Evolutionary conservation across 2,888 invertebrate genomes (phyloP), one percentile per base, ranked within the genome.

Genomic region (Sisyra nigra): DNA sequence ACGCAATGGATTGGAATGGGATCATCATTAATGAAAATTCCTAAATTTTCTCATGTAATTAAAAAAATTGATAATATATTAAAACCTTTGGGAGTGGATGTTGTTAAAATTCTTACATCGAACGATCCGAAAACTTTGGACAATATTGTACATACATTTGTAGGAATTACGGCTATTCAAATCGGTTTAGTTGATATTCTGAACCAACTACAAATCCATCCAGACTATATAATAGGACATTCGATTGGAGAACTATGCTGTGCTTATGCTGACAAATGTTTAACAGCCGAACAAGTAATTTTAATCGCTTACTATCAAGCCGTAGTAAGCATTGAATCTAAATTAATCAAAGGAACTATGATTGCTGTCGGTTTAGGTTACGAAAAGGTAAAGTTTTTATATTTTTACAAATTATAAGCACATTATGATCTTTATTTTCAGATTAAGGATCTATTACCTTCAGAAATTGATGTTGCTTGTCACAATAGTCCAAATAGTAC

Each of bases 241-340:
- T 93, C 93, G 7, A 86, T 91, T 0, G 96, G 96, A 15, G 96
- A 96, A 60, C 67, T 96, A 5, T 92, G 88, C 1, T 94, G 96
- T 60, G 92, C 87, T 0, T 96, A 96, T 63, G 92, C 91, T 2
- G 96, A 96, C 59, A 89, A 87, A 1, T 84, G 87, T 50, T 73
- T 94, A 51, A 86, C 88, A 0, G 76, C 81, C 0, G 85, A 89
- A 54, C 82, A 93, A 64, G 83, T 86, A 68, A 78, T 93, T 46
- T 61, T 88, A 7, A 72, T 81, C 0, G 82, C 92, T 0, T 91
- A 89, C 61, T 83, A 81, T 58, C 70, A 91, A 53, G 89, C 88
- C 1, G 66, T 74, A 46, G 81, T 83, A 2, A 80, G 82, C 18
- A 57, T 80, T n/a, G 81, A 85, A 50, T 73, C 78, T 0, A 66